Evolutionary conservation across 2,113 vertebrate genomes (phyloP).

Genomic region (Cyprinodon brontotheroides): DNA sequence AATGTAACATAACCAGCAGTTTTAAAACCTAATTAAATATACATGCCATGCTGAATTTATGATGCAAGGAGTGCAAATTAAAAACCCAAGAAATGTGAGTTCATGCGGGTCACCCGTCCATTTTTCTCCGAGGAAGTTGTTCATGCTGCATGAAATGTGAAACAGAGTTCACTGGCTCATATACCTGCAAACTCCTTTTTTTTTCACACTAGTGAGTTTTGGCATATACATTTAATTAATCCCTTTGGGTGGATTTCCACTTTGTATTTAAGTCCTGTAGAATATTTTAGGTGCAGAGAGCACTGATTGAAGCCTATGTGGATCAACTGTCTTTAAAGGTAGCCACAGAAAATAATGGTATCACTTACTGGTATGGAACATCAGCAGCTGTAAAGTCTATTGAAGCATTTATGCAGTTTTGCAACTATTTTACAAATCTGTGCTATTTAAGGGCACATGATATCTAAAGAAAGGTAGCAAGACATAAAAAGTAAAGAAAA

Average conservation of each 20-base stretch:
- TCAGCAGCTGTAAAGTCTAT: neutral
- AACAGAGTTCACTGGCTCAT: constrained; percentile 25
- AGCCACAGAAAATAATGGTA: neutral
- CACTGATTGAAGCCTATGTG: neutral
- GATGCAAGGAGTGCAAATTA: constrained; percentile 10
- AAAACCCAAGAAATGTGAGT: constrained; percentile 14
- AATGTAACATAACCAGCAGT: neutral
- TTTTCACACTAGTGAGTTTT: constrained; percentile 4
- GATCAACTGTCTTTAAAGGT: constrained; percentile 5
- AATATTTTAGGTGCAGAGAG: constrained; percentile 8
- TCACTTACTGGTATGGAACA: constrained; percentile 3
- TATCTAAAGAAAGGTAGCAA: neutral
- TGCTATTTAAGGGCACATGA: neutral
- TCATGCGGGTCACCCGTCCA: neutral
- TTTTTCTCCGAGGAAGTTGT: neutral
- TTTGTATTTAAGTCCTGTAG: constrained; percentile 26
- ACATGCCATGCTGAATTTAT: neutral
- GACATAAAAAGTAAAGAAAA: constrained; percentile 24
- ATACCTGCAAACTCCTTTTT: neutral
- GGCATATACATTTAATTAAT: constrained; percentile 47
- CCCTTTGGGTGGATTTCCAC: constrained; percentile 19
- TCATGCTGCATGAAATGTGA: constrained; percentile 6
- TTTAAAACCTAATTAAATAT: constrained; percentile 11
- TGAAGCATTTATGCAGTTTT: neutral
- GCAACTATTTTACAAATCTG: neutral